phyloP scores from a whole-genome alignment of 1,140 invertebrate genomes.

The Maniola jurtina region DNA sequence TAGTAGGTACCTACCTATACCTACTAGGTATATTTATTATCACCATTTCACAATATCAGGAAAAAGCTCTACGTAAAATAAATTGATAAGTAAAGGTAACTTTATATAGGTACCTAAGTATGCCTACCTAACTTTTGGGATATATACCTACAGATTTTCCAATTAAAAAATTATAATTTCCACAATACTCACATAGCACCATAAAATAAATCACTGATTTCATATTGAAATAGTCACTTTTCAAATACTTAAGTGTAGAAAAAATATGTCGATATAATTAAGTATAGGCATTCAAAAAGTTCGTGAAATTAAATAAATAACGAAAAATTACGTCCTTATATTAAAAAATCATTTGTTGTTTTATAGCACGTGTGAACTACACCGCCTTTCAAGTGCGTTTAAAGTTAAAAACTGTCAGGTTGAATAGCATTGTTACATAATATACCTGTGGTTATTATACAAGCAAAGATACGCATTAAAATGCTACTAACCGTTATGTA shows the following conservation, averaged over 20 bases:
- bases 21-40: too few relatives aligned
- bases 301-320: background rate
- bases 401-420: background rate
- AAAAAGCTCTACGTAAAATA: too few relatives aligned
- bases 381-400: conserved; percentile 1
- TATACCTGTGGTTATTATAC: background rate
- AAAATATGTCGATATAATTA: background rate
- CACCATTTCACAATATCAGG: too few relatives aligned
- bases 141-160: too few relatives aligned
- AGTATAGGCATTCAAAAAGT: background rate
- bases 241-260: too few relatives aligned
- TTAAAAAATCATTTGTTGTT: background rate
- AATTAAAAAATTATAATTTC: background rate
- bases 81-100: too few relatives aligned
- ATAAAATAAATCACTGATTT: conserved; percentile 40
- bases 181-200: conserved; percentile 41
- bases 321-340: background rate
- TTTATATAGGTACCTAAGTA: too few relatives aligned
- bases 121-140: too few relatives aligned
- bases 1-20: too few relatives aligned
- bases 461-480: conserved; percentile 8
- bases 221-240: conserved; percentile 30
- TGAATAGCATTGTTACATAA: background rate
- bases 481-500: conserved; percentile 9
- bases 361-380: conserved; percentile 12